phyloP scores from a whole-genome alignment of 2,797 vertebrate genomes.

The Gymnothorax reevesii region DNA sequence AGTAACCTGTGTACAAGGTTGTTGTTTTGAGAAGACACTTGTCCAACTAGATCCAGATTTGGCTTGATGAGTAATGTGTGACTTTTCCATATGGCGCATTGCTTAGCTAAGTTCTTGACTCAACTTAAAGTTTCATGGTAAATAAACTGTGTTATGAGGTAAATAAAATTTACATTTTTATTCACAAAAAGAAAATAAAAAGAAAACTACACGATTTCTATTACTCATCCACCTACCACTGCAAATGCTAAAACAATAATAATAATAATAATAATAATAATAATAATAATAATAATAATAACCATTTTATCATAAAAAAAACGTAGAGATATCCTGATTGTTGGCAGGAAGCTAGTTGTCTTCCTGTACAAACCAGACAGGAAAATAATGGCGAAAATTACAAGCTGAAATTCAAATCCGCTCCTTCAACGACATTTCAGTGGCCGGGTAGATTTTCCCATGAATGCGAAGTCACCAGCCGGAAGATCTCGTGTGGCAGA shows the following conservation, averaged over 20 bases:
- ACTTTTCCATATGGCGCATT: neutral
- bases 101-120: neutral
- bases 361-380: neutral
- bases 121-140: neutral
- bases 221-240: too few species aligned
- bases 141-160: neutral
- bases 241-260: neutral
- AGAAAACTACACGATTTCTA: too few species aligned
- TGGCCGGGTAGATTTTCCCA: constrained; percentile 62
- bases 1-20: neutral
- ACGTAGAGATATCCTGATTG: neutral
- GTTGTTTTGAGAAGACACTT: neutral
- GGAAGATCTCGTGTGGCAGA: constrained; percentile 68
- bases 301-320: neutral
- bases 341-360: neutral
- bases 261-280: neutral
- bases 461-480: constrained; percentile 80
- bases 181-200: neutral
- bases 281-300: neutral
- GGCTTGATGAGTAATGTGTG: neutral
- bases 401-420: constrained; percentile 47
- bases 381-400: constrained; percentile 38
- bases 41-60: neutral
- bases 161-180: neutral
- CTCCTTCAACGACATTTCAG: constrained; percentile 53